Conservation (phyloP, 2,113 vertebrate species). For the Pluvialis apricaria region DNA sequence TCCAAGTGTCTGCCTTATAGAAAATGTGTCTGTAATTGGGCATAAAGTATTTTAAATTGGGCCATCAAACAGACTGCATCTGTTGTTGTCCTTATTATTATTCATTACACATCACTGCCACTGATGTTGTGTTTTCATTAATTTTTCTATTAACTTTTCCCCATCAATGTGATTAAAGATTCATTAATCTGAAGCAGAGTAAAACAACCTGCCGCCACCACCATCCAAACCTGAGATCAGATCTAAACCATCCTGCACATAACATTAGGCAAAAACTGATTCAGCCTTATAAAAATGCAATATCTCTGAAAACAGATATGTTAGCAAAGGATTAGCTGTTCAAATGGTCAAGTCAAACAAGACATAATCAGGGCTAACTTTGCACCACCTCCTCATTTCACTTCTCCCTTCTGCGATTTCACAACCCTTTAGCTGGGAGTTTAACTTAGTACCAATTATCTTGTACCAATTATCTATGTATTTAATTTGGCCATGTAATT, state of each 20-base stretch:
- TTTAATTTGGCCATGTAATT: constrained; percentile 17
- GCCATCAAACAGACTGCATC: constrained; percentile 28
- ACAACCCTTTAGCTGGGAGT: neutral
- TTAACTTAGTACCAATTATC: constrained; percentile 9
- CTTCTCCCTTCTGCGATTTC: neutral
- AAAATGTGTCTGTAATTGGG: constrained; percentile 51
- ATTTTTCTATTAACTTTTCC: constrained; percentile 66
- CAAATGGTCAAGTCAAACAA: constrained; percentile 32
- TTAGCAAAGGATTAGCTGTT: constrained; percentile 32
- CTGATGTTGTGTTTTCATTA: constrained; percentile 53
- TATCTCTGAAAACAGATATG: neutral
- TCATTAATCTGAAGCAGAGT: constrained; percentile 47
- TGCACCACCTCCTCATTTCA: neutral
- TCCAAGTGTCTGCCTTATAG: neutral
- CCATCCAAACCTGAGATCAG: neutral
- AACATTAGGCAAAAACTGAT: neutral
- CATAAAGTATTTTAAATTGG: constrained; percentile 59
- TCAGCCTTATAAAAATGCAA: neutral
- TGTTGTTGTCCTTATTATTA: constrained; percentile 33
- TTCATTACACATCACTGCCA: neutral
- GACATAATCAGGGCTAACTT: neutral
- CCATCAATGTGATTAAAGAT: constrained; percentile 60
- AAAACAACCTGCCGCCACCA: neutral
- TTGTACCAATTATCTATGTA: constrained; percentile 3
- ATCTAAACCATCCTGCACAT: neutral